These are phyloP conservation scores for Cremastinae sp. DNA, from an alignment of 2,888 invertebrate genomes.

Conservation along the genomic window DNA sequence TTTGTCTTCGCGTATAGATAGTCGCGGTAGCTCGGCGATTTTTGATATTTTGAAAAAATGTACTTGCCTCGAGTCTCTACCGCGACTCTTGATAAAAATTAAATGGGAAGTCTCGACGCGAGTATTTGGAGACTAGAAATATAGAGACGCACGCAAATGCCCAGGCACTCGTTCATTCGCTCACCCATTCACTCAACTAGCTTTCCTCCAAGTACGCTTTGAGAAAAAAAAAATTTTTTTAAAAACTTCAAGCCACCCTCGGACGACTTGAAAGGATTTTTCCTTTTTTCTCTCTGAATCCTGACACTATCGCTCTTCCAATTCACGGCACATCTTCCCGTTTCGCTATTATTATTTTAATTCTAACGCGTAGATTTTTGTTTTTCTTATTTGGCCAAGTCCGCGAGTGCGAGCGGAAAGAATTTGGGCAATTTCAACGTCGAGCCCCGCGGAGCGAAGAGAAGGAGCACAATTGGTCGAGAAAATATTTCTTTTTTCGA, in stretches of 20 bases:
- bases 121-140: conserved; percentile 32
- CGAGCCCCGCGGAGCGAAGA: neutral
- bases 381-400: conserved; percentile 35
- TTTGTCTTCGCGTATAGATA: no score
- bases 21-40: no score
- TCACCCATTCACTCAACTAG: conserved; percentile 8
- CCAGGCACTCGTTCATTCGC: conserved; percentile 10
- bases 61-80: no score
- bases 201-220: conserved; percentile 12
- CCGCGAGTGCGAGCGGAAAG: conserved; percentile 41
- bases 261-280: conserved; percentile 2
- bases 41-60: no score
- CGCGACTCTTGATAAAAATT: no score
- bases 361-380: no score
- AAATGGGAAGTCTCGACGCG: conserved; percentile 28
- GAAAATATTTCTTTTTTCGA: conserved; percentile 36
- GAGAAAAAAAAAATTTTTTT: conserved; percentile 13
- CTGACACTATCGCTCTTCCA: conserved; percentile 5
- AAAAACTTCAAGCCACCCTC: conserved; percentile 31
- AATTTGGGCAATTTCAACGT: neutral
- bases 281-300: conserved; percentile 8
- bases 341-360: no score
- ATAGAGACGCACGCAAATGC: conserved; percentile 9
- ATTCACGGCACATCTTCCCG: conserved; percentile 13
- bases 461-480: conserved; percentile 18